Base-by-base conservation (phyloP, 1,140 invertebrate genomes). In the Mercenaria mercenaria region DNA sequence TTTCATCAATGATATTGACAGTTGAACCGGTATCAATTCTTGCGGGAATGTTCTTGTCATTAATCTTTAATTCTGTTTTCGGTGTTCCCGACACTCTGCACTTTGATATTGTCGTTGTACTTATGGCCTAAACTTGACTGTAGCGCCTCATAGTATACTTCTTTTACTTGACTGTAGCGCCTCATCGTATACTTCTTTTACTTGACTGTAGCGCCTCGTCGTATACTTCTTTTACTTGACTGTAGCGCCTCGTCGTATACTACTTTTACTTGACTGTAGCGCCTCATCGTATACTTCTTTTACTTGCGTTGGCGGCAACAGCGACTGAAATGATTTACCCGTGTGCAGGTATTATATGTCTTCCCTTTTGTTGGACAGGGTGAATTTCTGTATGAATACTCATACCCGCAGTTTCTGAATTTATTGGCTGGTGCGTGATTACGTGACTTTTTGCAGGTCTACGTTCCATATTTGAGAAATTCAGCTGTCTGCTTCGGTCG, bases 311-410 rank as follows among this genome's bases (percentile, higher is more conserved):
- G 18, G 56, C 43, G 6, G 43, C 6, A 47, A 15, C 43, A 47
- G 43, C 43, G 43, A 15, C 82, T 47, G 74, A 88, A 29, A 90
- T 84, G n/a, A 50, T 74, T 61, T 32, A 29, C 52, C 80, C 76
- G 43, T 74, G 59, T 39, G 74, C 61, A 81, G 59, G 37, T 41
- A 79, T 81, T 43, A 61, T 67, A 81, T 72, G 56, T 15, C 61
- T 89, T 67, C 34, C 86, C 74, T 89, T 86, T 37, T 11, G 85
- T 59, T 4, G 81, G 81, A 69, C 81, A 69, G 6, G 64, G 64
- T 69, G 64, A 32, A 18, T 32, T 32, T 20, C 41, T 37, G 43
- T 83, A 47, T 18, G 50, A 47, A 20, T 11, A 83, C 20, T 64
- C 61, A 26, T 37, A 56, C 3, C 81, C 81, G 32, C 81, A 83